Evolutionary conservation across 1,140 invertebrate genomes (phyloP).

Genomic region (Oryctes rhinoceros): DNA sequence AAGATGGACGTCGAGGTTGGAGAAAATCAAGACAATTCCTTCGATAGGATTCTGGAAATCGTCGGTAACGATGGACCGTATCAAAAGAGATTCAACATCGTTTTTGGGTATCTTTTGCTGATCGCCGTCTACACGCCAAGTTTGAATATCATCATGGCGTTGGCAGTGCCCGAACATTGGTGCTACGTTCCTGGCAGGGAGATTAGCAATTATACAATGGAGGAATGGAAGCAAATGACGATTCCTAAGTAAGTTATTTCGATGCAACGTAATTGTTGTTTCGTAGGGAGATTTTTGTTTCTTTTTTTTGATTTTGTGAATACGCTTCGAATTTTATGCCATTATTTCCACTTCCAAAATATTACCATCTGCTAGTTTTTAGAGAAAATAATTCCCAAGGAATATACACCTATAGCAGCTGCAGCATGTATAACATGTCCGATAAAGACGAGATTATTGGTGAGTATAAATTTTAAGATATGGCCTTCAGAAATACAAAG

Average conservation of each 20-base stretch:
- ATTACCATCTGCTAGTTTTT: conserved; percentile 39
- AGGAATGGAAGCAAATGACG: conserved; percentile 63
- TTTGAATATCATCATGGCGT: conserved; percentile 64
- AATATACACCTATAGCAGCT: conserved; percentile 33
- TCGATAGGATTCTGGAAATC: conserved; percentile 59
- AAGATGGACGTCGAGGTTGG: neutral
- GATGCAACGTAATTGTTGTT: too few species aligned
- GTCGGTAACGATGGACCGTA: conserved; percentile 65
- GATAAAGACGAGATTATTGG: neutral
- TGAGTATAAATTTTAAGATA: conserved; percentile 17
- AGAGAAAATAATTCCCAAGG: conserved; percentile 40
- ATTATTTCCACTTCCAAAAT: neutral
- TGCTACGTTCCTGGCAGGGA: conserved; percentile 64
- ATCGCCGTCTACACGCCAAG: conserved; percentile 60
- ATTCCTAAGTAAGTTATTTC: conserved; percentile 60
- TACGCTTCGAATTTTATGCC: neutral
- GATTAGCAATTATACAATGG: conserved; percentile 61
- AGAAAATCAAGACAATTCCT: conserved; percentile 17
- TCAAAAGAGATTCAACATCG: conserved; percentile 62
- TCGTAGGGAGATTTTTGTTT: too few species aligned
- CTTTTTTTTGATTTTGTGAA: neutral
- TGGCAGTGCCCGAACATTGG: conserved; percentile 67
- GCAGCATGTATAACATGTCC: conserved; percentile 44
- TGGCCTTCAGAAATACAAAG: neutral
- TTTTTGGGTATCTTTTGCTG: conserved; percentile 61